Evolutionary conservation across 1,140 invertebrate species (phyloP).

Genomic region (Heliconius eleuchia): DNA sequence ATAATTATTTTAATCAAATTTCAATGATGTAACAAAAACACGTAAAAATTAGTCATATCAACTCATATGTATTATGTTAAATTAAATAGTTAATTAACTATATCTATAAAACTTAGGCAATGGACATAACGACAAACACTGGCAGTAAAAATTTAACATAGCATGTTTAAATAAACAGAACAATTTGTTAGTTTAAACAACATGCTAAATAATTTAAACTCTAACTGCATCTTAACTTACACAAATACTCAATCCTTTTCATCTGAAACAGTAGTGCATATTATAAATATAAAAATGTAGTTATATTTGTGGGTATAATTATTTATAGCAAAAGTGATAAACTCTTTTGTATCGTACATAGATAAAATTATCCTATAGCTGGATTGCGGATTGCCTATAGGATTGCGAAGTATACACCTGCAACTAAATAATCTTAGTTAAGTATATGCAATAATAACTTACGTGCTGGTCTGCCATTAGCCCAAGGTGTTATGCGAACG

Average conservation of each 20-base stretch:
- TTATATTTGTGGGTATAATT: not conserved
- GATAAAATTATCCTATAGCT: too few relatives aligned
- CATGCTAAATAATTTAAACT: slow-evolving; percentile 32
- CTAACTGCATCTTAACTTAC: slow-evolving; percentile 54
- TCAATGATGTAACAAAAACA: not conserved
- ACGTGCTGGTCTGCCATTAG: slow-evolving; percentile 92
- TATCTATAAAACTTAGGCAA: not conserved
- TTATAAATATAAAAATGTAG: not conserved
- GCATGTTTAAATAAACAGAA: not conserved
- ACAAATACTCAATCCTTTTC: slow-evolving; percentile 58
- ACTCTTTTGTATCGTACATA: too few relatives aligned
- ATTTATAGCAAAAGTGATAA: not conserved
- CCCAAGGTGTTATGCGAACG: slow-evolving; percentile 92
- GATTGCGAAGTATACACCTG: not conserved
- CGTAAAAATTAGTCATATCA: not conserved
- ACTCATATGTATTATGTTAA: not conserved
- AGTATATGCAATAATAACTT: slow-evolving; percentile 74
- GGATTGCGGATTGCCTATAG: not conserved
- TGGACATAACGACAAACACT: not conserved
- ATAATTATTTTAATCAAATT: not conserved
- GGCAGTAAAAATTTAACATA: not conserved
- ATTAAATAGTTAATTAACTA: not conserved
- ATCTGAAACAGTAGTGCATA: slow-evolving; percentile 58
- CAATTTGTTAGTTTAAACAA: slow-evolving; percentile 30
- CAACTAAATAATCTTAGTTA: not conserved